Evolutionary conservation across 2,888 invertebrate species (phyloP).

Genomic region (Lysandra coridon): DNA sequence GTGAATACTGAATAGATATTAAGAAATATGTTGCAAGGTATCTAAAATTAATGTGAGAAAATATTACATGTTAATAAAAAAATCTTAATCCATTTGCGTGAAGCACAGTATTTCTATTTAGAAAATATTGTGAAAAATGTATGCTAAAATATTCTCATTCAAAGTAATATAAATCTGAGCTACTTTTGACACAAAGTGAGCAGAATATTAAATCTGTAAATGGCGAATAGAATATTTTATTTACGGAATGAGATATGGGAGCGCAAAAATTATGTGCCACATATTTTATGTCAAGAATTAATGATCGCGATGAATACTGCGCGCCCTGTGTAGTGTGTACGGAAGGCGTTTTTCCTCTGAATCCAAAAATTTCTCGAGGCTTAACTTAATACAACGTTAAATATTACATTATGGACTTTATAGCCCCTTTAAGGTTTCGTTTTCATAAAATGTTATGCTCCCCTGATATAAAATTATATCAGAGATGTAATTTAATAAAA

Average conservation of each 20-base stretch:
- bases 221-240: slow-evolving; percentile 39
- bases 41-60: neutral
- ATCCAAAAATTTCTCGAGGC: slow-evolving; percentile 14
- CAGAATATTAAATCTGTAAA: slow-evolving; percentile 42
- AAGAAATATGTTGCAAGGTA: neutral
- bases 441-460: slow-evolving; percentile 14
- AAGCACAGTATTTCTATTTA: slow-evolving; percentile 26
- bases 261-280: slow-evolving; percentile 37
- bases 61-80: neutral
- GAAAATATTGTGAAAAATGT: slow-evolving; percentile 29
- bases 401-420: slow-evolving; percentile 27
- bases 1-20: neutral
- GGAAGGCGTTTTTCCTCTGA: slow-evolving; percentile 8
- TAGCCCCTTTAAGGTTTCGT: slow-evolving; percentile 21
- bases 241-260: slow-evolving; percentile 37
- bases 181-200: slow-evolving; percentile 39
- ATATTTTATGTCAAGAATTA: slow-evolving; percentile 38
- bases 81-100: slow-evolving; percentile 17
- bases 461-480: slow-evolving; percentile 13
- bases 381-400: slow-evolving; percentile 26
- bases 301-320: slow-evolving; percentile 33
- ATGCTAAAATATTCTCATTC: slow-evolving; percentile 35
- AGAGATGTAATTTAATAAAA: slow-evolving; percentile 13
- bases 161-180: slow-evolving; percentile 37
- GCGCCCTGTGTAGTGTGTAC: neutral